Conservation (phyloP, 2,113 vertebrate genomes). For the Amphiprion percula region DNA sequence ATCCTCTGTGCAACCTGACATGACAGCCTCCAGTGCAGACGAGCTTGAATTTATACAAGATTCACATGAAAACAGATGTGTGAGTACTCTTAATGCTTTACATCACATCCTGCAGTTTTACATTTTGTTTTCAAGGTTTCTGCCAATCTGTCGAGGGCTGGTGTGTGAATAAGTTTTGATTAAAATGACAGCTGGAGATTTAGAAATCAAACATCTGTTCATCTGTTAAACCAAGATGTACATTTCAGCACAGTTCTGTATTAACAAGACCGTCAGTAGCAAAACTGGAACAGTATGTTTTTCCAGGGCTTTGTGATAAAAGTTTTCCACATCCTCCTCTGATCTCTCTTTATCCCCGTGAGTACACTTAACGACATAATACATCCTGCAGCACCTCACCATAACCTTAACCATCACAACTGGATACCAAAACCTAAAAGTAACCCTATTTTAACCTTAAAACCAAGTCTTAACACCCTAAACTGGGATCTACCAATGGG, state of each 20-base stretch:
- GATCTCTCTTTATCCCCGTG: slow-evolving; percentile 1
- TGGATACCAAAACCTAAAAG: too few relatives aligned
- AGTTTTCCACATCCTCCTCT: slow-evolving; percentile 39
- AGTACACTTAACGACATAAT: too few relatives aligned
- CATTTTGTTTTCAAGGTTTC: neutral
- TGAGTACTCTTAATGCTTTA: neutral
- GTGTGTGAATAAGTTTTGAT: slow-evolving; percentile 6
- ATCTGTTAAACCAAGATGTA: slow-evolving; percentile 10
- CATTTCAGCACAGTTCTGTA: neutral
- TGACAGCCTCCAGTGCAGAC: slow-evolving; percentile 7
- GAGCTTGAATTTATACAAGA: neutral
- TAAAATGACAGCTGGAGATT: slow-evolving; percentile 41
- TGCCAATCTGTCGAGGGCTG: neutral
- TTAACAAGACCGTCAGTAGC: slow-evolving; percentile 25
- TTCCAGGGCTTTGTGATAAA: slow-evolving; percentile 42
- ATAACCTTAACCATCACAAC: too few relatives aligned
- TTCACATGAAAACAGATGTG: neutral
- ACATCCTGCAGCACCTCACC: too few relatives aligned
- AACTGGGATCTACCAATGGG: too few relatives aligned
- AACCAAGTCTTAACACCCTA: too few relatives aligned
- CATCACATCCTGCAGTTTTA: neutral
- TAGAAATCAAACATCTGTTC: slow-evolving; percentile 44
- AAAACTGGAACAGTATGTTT: slow-evolving; percentile 43
- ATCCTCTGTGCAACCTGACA: slow-evolving; percentile 23
- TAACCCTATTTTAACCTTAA: too few relatives aligned